phyloP scores from a whole-genome alignment of 2,888 invertebrate genomes.

The Aphidoletes aphidimyza region DNA sequence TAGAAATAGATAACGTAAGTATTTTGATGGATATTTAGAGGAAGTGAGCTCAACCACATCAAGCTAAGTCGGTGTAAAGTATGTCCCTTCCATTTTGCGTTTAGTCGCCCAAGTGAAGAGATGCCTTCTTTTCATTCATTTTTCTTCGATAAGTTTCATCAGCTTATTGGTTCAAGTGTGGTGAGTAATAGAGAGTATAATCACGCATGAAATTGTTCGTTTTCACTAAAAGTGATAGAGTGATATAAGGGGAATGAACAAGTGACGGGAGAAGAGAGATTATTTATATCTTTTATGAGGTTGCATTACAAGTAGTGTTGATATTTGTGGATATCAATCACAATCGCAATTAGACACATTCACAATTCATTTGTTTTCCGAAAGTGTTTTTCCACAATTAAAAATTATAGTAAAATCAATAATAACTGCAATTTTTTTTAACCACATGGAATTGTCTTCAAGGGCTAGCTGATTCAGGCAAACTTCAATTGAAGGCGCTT shows the following conservation, averaged over 20 bases:
- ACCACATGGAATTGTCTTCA: no score
- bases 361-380: neutral
- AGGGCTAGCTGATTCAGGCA: no score
- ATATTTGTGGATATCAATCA: neutral
- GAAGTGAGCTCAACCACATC: neutral
- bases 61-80: neutral
- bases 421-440: no score
- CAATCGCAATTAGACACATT: neutral
- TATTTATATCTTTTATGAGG: conserved; percentile 47
- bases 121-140: conserved; percentile 3
- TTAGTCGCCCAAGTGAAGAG: neutral
- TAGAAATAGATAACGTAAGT: neutral
- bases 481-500: no score
- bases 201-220: neutral
- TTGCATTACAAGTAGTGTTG: neutral
- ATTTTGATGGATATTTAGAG: conserved; percentile 3
- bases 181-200: neutral
- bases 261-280: conserved; percentile 11
- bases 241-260: conserved; percentile 44
- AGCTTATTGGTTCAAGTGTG: neutral
- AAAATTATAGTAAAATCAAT: no score
- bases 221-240: conserved; percentile 25
- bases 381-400: neutral
- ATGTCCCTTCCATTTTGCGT: neutral
- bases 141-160: conserved; percentile 39